Evolutionary conservation across 1,140 invertebrate genomes (phyloP).

Genomic region (Thalassaphorura encarpata): DNA sequence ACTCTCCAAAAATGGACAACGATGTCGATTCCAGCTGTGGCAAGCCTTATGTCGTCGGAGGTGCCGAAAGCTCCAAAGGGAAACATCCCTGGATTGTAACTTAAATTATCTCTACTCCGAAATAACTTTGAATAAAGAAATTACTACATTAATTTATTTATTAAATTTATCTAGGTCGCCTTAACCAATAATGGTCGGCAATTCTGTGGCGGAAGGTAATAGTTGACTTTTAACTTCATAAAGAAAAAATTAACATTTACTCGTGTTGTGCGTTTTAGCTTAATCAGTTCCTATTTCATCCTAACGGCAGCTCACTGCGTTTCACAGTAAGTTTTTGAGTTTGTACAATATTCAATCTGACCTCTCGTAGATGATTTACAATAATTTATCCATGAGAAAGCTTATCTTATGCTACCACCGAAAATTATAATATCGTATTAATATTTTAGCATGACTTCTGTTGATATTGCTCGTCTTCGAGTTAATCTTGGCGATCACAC

Average conservation of each 20-base stretch:
- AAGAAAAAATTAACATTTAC: not conserved
- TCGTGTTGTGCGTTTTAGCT: not conserved
- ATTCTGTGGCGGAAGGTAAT: slow-evolving; percentile 18
- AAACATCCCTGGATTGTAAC: slow-evolving; percentile 19
- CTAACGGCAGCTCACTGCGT: slow-evolving; percentile 1
- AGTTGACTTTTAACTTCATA: not conserved
- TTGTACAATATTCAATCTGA: not conserved
- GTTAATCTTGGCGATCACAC: slow-evolving; percentile 73
- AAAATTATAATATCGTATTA: slow-evolving; percentile 1
- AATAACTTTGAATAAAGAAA: no score
- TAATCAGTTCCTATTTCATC: slow-evolving; percentile 2
- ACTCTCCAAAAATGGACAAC: slow-evolving; percentile 5
- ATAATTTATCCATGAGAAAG: not conserved
- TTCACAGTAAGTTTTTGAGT: slow-evolving; percentile 4
- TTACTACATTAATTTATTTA: no score
- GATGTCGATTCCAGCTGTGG: not conserved
- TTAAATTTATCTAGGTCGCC: no score
- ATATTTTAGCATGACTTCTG: slow-evolving; percentile 67
- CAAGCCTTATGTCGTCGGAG: not conserved
- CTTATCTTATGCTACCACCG: not conserved
- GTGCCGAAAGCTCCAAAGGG: not conserved
- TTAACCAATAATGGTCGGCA: slow-evolving; percentile 12
- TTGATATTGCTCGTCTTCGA: slow-evolving; percentile 69
- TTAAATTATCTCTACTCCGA: no score
- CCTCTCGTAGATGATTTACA: not conserved